phyloP scores from a whole-genome alignment of 2,113 vertebrate genomes.

The Glaucomys volans region DNA sequence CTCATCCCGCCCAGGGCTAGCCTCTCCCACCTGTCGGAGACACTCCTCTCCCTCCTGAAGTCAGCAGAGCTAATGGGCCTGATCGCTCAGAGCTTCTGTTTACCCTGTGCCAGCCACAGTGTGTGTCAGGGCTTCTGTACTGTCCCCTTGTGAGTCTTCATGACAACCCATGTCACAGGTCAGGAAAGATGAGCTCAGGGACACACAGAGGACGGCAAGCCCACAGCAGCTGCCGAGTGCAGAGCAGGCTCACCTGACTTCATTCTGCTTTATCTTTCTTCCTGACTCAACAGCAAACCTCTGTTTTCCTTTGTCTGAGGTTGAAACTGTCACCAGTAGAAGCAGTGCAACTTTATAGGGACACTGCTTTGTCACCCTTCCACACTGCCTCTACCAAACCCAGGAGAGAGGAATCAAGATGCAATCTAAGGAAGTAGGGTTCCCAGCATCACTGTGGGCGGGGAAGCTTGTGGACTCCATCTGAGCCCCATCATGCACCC shows the following conservation, averaged over 20 bases:
- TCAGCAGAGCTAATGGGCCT: background rate
- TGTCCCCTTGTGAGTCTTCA: accelerated
- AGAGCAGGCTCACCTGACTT: accelerated
- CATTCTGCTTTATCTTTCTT: background rate
- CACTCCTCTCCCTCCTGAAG: background rate
- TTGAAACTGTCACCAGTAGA: background rate
- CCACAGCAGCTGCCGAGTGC: background rate
- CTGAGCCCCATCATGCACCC: background rate
- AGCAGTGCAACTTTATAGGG: background rate
- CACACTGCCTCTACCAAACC: background rate
- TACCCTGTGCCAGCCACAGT: accelerated
- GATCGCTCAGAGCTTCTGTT: background rate
- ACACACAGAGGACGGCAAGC: accelerated
- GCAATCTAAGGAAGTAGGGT: background rate
- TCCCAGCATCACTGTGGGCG: accelerated
- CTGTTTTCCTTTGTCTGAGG: background rate
- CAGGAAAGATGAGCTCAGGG: background rate
- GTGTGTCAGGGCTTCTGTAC: background rate
- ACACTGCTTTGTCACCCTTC: background rate
- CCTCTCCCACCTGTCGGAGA: background rate
- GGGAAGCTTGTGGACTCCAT: background rate
- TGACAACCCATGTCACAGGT: background rate
- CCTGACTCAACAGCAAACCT: background rate
- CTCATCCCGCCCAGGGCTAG: accelerated
- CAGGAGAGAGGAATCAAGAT: background rate